Conservation (phyloP, 2,888 invertebrate genomes). For the Drosophila pegasa region DNA sequence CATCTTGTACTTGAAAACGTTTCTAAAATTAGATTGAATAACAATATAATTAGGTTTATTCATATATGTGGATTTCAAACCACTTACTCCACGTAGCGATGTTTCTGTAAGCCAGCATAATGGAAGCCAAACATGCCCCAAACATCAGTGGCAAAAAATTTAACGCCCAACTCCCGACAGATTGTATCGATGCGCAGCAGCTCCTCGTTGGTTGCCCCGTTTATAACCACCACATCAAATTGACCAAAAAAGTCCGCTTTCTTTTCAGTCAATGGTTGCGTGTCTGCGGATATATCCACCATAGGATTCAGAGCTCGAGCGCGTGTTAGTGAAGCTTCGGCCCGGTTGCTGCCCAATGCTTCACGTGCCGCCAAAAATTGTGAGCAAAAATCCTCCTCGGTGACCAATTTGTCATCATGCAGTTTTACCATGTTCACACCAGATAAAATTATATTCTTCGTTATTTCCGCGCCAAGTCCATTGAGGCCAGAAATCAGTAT, state of each 20-base stretch:
- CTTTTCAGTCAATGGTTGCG: slow-evolving; percentile 88
- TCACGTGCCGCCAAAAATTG: slow-evolving; percentile 93
- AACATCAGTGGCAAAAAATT: slow-evolving; percentile 95
- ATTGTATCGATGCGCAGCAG: slow-evolving; percentile 90
- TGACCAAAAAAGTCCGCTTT: slow-evolving; percentile 89
- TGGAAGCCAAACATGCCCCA: slow-evolving; percentile 97
- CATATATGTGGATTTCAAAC: not conserved
- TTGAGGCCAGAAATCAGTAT: slow-evolving; percentile 94
- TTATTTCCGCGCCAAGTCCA: slow-evolving; percentile 97
- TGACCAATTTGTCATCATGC: slow-evolving; percentile 91
- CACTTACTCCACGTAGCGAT: slow-evolving; percentile 91
- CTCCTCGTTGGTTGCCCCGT: slow-evolving; percentile 90
- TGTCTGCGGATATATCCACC: slow-evolving; percentile 92
- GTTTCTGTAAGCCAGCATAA: slow-evolving; percentile 94
- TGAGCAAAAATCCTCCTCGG: slow-evolving; percentile 90
- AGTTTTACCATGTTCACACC: slow-evolving; percentile 96
- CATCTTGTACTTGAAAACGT: slow-evolving; percentile 85
- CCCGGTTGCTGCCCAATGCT: slow-evolving; percentile 92
- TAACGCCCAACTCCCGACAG: slow-evolving; percentile 90
- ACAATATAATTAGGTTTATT: not conserved
- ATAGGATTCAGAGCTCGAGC: slow-evolving; percentile 96
- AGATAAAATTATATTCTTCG: slow-evolving; percentile 97
- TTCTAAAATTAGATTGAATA: slow-evolving; percentile 84
- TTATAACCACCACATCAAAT: slow-evolving; percentile 94
- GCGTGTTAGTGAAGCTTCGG: slow-evolving; percentile 91